Evolutionary conservation across 2,113 vertebrate genomes (phyloP), one percentile per base, ranked within the genome.

Genomic region (Cynoglossus semilaevis): DNA sequence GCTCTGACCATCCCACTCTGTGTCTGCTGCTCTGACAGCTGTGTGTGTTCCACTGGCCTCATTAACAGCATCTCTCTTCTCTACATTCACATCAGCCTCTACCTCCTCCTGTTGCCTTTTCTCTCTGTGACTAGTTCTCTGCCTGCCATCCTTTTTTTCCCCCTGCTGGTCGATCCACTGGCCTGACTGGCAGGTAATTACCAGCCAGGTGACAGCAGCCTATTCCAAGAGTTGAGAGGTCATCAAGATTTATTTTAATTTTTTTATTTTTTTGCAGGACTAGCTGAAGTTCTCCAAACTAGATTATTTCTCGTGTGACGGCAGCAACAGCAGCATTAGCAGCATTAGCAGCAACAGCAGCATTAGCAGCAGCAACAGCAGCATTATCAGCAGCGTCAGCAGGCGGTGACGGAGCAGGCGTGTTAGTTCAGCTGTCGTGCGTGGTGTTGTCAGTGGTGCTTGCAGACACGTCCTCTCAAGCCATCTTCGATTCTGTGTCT

Each of bases 151-250:
- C 60, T 36, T 61, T 57, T 54, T 60, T 29, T 29, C 22, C 55
- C 60, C 63, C 54, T 56, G 67, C 54, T 34, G 74, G 59, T 65
- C 75, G 52, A 66, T 76, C 67, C 42, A n/a, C 53, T 19, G 72
- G 50, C 43, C 70, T 80, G 82, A 82, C 56, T 84, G 84, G 81
- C 86, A 86, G 82, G 73, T 86, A 85, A 88, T 88, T 86, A 84
- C 77, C 65, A 67, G 63, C 40, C 37, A 66, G 83, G 78, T 82
- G 85, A 86, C 85, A 85, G 80, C 43, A 55, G 68, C 51, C 80
- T 70, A 77, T 81, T 84, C 58, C 49, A 51, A 47, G 75, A 79
- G 75, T 76, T 59, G 76, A 79, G 65, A 74, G 77, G 79, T 77
- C 77, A 79, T 72, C 65, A 49, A 53, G 58, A 40, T 57, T 19